Evolutionary conservation across 2,113 vertebrate genomes (phyloP).

Genomic region (Rhagologus leucostigma): DNA sequence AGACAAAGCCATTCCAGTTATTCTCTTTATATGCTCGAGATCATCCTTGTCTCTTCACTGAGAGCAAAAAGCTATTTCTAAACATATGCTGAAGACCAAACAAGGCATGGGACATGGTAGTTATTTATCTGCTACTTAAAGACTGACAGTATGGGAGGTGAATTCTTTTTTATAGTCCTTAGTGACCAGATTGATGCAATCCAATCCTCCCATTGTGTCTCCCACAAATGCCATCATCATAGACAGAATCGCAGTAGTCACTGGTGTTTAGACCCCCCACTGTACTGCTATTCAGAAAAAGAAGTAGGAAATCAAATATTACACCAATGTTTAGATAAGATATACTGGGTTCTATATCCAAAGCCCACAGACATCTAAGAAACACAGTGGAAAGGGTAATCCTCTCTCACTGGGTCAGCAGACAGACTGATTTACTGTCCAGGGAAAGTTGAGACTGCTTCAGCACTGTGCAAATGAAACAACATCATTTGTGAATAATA

Average conservation of each 20-base stretch:
- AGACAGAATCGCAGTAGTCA: background rate
- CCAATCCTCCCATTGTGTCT: background rate
- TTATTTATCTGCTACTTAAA: background rate
- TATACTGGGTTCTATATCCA: background rate
- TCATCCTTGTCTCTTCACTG: background rate
- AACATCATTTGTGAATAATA: background rate
- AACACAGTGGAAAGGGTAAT: background rate
- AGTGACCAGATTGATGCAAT: background rate
- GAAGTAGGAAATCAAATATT: background rate
- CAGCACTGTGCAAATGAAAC: background rate
- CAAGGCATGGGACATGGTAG: background rate
- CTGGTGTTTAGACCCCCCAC: background rate
- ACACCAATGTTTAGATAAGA: background rate
- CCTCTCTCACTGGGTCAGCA: background rate
- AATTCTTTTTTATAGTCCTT: background rate
- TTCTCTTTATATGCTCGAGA: background rate
- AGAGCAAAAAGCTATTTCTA: background rate
- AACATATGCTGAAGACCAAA: background rate
- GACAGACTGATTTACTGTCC: background rate
- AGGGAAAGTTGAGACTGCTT: slow-evolving; percentile 11
- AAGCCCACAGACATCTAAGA: background rate
- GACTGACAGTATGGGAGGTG: background rate
- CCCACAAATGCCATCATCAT: background rate
- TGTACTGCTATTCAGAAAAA: background rate
- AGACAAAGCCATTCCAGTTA: background rate